These are phyloP conservation scores for Corythoichthys intestinalis DNA, from an alignment of 2,113 vertebrate species.

Conservation along the genomic window DNA sequence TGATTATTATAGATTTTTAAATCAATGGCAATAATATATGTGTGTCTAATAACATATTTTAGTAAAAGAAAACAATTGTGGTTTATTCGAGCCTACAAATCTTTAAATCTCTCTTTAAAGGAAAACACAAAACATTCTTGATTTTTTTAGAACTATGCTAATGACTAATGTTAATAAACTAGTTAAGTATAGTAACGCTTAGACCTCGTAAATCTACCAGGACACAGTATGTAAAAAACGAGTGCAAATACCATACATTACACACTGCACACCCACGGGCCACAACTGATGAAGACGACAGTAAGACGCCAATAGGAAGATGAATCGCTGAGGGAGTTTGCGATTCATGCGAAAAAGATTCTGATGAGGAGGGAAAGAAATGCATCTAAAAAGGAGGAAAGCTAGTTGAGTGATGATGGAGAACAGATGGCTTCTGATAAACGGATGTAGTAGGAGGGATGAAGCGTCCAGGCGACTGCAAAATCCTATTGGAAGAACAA, in stretches of 20 bases:
- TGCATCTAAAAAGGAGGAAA: neutral
- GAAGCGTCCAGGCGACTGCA: constrained; percentile 31
- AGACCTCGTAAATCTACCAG: constrained; percentile 35
- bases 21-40: too few relatives aligned
- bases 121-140: too few relatives aligned
- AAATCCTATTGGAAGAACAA: constrained; percentile 23
- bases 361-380: neutral
- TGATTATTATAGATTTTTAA: too few relatives aligned
- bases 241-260: constrained; percentile 33
- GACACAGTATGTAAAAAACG: constrained; percentile 22
- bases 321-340: neutral
- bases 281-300: constrained; percentile 16
- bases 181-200: neutral
- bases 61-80: too few relatives aligned
- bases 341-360: constrained; percentile 6
- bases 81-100: too few relatives aligned
- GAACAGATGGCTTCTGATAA: constrained; percentile 31
- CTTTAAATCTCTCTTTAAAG: too few relatives aligned
- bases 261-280: neutral
- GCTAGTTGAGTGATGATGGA: constrained; percentile 27
- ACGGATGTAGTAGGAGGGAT: constrained; percentile 37
- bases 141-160: too few relatives aligned
- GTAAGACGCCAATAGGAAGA: neutral
- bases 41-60: too few relatives aligned
- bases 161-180: too few relatives aligned